These are phyloP conservation scores for Mizuhopecten yessoensis DNA, from an alignment of 1,140 invertebrate species.

Conservation along the genomic window DNA sequence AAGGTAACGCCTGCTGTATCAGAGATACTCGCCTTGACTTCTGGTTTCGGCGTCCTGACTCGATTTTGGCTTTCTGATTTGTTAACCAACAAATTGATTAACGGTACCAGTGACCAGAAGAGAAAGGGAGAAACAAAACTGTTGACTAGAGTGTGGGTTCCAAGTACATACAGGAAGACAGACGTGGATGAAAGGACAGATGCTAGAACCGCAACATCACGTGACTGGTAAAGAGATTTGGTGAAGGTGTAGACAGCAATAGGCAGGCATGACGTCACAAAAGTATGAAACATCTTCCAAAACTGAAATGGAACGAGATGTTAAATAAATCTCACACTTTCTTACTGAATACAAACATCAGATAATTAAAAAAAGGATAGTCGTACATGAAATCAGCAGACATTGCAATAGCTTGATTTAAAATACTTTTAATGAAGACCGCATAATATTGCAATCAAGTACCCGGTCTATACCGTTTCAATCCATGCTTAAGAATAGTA, in stretches of 20 bases:
- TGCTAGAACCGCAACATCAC: slow-evolving; percentile 68
- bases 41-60: background rate
- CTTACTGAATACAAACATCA: background rate
- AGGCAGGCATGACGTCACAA: slow-evolving; percentile 74
- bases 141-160: slow-evolving; percentile 77
- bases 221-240: slow-evolving; percentile 58
- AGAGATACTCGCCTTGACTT: background rate
- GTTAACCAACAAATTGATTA: slow-evolving; percentile 47
- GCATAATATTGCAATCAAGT: too few relatives aligned
- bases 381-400: too few relatives aligned
- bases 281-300: slow-evolving; percentile 70
- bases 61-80: background rate
- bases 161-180: slow-evolving; percentile 72
- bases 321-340: background rate
- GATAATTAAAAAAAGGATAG: too few relatives aligned
- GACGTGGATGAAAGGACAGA: slow-evolving; percentile 74
- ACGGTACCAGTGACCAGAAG: slow-evolving; percentile 64
- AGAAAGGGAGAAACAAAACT: slow-evolving; percentile 76
- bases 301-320: slow-evolving; percentile 67
- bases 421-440: too few relatives aligned
- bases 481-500: too few relatives aligned
- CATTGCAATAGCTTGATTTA: too few relatives aligned
- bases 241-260: slow-evolving; percentile 68
- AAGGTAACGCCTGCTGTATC: background rate
- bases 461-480: too few relatives aligned